Percentiles rank a stretch among this genome's conserved stretches.
Conservation (phyloP, 1,140 invertebrate species). For the Ectropis grisescens region DNA sequence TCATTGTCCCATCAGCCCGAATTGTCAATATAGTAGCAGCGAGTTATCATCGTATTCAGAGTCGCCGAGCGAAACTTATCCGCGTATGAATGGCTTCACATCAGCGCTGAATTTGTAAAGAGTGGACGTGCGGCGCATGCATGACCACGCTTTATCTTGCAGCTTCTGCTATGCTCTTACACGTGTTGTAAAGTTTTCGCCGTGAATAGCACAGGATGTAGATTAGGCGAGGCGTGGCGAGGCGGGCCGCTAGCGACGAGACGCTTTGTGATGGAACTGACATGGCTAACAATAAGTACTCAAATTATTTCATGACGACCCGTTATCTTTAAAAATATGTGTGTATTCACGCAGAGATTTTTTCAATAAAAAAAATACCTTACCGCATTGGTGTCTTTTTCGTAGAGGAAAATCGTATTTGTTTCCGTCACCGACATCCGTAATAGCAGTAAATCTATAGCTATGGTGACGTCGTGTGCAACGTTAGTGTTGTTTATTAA, state of each 20-base stretch:
- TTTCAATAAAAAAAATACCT: too few relatives aligned
- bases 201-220: conserved; percentile 11
- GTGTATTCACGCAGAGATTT: too few relatives aligned
- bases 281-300: too few relatives aligned
- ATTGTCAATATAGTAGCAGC: conserved; percentile 40
- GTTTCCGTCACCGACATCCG: too few relatives aligned
- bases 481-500: too few relatives aligned
- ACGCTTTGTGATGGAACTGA: background rate
- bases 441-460: too few relatives aligned
- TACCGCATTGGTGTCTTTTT: too few relatives aligned
- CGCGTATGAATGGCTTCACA: conserved; percentile 47
- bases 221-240: conserved; percentile 6
- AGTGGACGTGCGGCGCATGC: conserved; percentile 54
- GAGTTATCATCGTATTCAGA: conserved; percentile 50
- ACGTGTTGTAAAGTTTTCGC: conserved; percentile 43
- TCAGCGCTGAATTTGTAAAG: conserved; percentile 60
- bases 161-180: conserved; percentile 23
- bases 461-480: too few relatives aligned
- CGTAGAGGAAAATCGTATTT: too few relatives aligned
- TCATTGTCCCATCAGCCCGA: too few relatives aligned
- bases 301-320: too few relatives aligned
- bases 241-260: background rate
- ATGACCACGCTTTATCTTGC: conserved; percentile 46
- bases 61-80: conserved; percentile 47
- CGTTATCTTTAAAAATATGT: too few relatives aligned